Evolutionary conservation across 2,797 vertebrate genomes (phyloP), one percentile per base, ranked within the genome.

Genomic region (Oreochromis mossambicus): DNA sequence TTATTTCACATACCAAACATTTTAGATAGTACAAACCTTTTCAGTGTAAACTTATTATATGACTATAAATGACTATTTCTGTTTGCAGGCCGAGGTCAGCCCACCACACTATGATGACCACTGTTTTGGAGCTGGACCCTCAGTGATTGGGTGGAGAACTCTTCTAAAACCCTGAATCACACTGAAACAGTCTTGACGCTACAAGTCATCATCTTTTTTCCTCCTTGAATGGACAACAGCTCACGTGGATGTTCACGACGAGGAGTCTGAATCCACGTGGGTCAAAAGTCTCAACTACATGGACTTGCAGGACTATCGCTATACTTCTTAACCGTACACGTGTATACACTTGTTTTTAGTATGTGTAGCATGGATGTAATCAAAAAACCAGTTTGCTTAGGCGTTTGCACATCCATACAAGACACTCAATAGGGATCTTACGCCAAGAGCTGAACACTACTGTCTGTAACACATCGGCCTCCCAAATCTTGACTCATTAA

Each of bases 91-190:
- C 97, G 97, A 92, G 98, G 98, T 90, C 98, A 99, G 89, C 98
- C 98, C 86, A 99, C 98, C 80, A 98, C 97, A 15, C 96, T 99
- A 97, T 99, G 97, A 99, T 26, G 93, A 86, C 80, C 92, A 19
- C 91, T 70, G 34, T 68, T 82, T 34, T 82, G 84, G 66, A 89
- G 88, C 83, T 76, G 86, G 88, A 90, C 50, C 77, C 82, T 58
- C 61, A 75, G 61, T 70, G 77, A 86, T 10, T 83, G 76, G 43
- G 46, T 1, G 17, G 78, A 85, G 61, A 85, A 87, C 34, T 77
- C 52, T 84, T 56, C 48, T 79, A 32, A 46, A 87, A 83, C 78
- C 61, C 63, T 32, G 38, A 83, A 70, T 91, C 51, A 61, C 41
- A 21, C 77, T 83, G 51, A 82, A 89, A 80, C 21, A 36, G 24